A percentile compares a stretch with the other conserved stretches of the same genome.
These are phyloP conservation scores for Carpatolechia fugitivella DNA, from an alignment of 2,888 invertebrate genomes.

Conservation along the genomic window DNA sequence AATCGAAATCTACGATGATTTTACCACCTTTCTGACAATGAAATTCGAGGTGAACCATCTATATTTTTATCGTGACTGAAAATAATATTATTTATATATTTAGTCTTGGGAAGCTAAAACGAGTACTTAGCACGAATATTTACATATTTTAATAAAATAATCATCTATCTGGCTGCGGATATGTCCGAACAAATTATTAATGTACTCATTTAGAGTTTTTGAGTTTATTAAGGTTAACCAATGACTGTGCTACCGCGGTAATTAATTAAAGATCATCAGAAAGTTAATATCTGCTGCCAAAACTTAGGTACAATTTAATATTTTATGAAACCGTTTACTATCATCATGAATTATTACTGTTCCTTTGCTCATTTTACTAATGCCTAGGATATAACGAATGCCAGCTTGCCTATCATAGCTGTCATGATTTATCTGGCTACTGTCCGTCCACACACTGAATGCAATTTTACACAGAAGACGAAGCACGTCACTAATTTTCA, in stretches of 20 bases:
- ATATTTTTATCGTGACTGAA: neutral
- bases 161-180: too few species aligned
- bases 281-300: neutral
- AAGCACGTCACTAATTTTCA: neutral
- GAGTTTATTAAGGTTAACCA: too few species aligned
- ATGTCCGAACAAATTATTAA: too few species aligned
- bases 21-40: neutral
- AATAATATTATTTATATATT: neutral
- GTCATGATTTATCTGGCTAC: neutral
- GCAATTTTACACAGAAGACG: neutral
- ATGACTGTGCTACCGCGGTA: neutral
- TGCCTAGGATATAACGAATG: neutral
- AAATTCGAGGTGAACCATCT: neutral
- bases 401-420: neutral
- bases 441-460: neutral
- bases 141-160: too few species aligned
- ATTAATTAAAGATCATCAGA: neutral
- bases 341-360: neutral
- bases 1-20: neutral
- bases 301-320: neutral
- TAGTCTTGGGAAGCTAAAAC: neutral
- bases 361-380: constrained; percentile 2
- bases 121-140: neutral
- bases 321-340: neutral
- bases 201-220: too few species aligned